These are phyloP conservation scores for Pangasianodon gigas DNA, from an alignment of 2,113 vertebrate species.

Conservation along the genomic window DNA sequence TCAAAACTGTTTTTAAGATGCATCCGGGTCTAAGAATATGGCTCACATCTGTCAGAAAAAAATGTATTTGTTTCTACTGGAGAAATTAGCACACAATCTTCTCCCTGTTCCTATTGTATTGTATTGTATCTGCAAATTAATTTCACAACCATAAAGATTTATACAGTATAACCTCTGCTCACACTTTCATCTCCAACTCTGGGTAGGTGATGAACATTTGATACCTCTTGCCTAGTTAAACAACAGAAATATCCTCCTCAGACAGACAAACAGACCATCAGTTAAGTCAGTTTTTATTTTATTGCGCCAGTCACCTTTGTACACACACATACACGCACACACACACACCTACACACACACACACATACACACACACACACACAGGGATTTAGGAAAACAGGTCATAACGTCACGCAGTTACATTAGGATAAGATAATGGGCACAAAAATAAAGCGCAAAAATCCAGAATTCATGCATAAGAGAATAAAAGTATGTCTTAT, in stretches of 20 bases:
- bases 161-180: neutral
- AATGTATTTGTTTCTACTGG: neutral
- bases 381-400: neutral
- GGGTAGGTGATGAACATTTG: neutral
- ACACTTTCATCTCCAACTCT: neutral
- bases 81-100: too few species aligned
- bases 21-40: neutral
- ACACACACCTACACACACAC: neutral
- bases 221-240: neutral
- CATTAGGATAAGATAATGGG: neutral
- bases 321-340: constrained; percentile 7
- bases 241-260: neutral
- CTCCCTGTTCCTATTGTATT: neutral
- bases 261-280: neutral
- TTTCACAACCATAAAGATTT: neutral
- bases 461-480: neutral
- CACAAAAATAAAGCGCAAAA: neutral
- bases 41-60: neutral
- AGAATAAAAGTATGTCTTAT: neutral
- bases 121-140: neutral
- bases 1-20: neutral
- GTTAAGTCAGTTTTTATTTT: neutral
- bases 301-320: neutral
- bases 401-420: neutral
- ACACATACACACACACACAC: constrained; percentile 13